Evolutionary conservation across 2,888 invertebrate species (phyloP), one percentile per base, ranked within the genome.

Genomic region (Euphydryas editha): DNA sequence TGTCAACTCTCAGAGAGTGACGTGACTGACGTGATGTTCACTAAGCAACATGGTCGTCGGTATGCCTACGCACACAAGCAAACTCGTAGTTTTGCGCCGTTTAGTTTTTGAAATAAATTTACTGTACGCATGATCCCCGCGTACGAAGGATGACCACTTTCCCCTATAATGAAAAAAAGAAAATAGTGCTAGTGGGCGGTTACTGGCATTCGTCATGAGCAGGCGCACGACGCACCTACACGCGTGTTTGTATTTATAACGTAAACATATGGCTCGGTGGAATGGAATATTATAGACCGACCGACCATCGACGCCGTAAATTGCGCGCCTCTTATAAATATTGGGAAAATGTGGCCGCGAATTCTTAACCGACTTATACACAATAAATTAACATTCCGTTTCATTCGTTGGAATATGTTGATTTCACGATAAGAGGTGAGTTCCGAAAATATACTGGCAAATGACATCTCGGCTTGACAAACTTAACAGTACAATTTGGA

Each of bases 241-340:
- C 73, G 73, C 79, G 75, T 77, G 77, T 80, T 79, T 73, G 83
- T 89, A 86, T 86, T 87, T 87, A 87, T 86, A 91, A 84, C 85
- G 81, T 86, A 85, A 90, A 87, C 90, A 90, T 87, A 88, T 90
- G 90, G 88, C 89, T 84, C 80, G 75, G 72, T 62, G 69, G 69
- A 60, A 59, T 62, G 67, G 70, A 67, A 59, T 76, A 74, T n/a
- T n/a, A n/a, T 64, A 72, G 76, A 81, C 79, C 79, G 75, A 76
- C 70, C 78, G 77, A 81, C 80, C 81, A 81, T 78, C 74, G 76
- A 76, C 78, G 73, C 77, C 77, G 79, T 83, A 79, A 80, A 80
- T 77, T 78, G 72, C 70, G 60, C 67, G 56, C 67, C 68, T 59
- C 56, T 68, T 66, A 71, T 73, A 76, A 76, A 77, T 72, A 75